Base-by-base conservation (phyloP, 2,797 vertebrate genomes). In the Gila robusta region DNA sequence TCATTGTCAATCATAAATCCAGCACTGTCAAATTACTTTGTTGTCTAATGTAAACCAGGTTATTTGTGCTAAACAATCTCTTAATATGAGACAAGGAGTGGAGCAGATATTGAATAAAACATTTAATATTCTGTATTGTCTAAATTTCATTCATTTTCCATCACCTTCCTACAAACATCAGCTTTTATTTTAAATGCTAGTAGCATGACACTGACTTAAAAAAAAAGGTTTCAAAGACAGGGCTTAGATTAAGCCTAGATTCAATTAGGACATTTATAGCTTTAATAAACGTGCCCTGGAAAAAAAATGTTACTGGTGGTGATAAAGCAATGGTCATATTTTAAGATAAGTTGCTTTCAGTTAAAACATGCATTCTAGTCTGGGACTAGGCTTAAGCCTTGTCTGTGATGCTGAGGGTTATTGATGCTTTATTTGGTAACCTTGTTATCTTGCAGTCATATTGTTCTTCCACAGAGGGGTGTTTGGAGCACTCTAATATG, bases 31-130 rank as follows among this genome's bases (percentile, higher is more conserved):
- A 64, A 83, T 88, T 76, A 26, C 81, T 86, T 66, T 7, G 11
- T 85, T 78, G 62, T 82, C 39, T 32, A 21, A 11, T 73, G 82
- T 80, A 71, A 71, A 66, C 59, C 47, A 66, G 59, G 81, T 84
- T 66, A 73, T 84, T 80, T 82, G 83, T 88, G 72, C 32, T 86
- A 71, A 90, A 86, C 74, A 66, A 64, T 74, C 73, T 81, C 41
- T 35, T 73, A 77, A 81, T 59, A 66, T 81, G 69, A 85, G 69
- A 8, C 28, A 9, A 44, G 62, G 16, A 62, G 56, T 72, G 47
- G 72, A 54, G 41, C 12, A 56, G 69, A 87, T 66, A 70, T 84
- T 81, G 52, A 89, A 87, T 90, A 86, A 87, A 90, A 62, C 2
- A 17, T 49, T 44, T 81, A 44, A 72, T 83, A 82, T 88, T 81